Evolutionary conservation across 2,113 vertebrate genomes (phyloP), one percentile per base, ranked within the genome.

Genomic region (Agelaius tricolor): DNA sequence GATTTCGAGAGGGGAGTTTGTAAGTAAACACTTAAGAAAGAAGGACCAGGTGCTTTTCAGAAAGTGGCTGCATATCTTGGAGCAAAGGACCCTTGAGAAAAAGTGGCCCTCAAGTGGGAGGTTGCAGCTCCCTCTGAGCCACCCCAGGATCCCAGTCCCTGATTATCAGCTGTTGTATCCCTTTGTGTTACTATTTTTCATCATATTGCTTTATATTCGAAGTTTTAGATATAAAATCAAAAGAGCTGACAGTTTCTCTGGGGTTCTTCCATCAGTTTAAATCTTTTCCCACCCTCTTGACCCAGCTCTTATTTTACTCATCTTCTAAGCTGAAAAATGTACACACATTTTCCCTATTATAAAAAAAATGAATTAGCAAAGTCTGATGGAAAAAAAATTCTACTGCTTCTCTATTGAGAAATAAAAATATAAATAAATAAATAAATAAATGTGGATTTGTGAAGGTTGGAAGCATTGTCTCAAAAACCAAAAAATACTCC

Each of bases 61-160:
- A 44, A 41, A 2, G 20, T 9, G 21, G 22, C 11, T 1, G 0
- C 4, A 9, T 2, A 21, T 4, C 52, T n/a, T 7, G 27, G 46
- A 69, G 67, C 24, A 44, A 37, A 82, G 22, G 19, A 30, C 2
- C 18, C 59, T 52, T 33, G 3, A 51, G 41, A 84, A 89, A 75
- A 63, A 1, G 11, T 4, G 23, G 15, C 33, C 22, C 46, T 69
- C 5, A 3, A 13, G 5, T 21, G 58, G 35, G 27, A 51, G 5
- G 11, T 46, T 23, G 46, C 43, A 41, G 4, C 10, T 61, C 46
- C 15, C 33, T 47, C 47, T 2, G 30, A 69, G 30, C 27, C 16
- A 57, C 52, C 21, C 44, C 47, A 21, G 16, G n/a, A 55, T 15
- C 33, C 28, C 5, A 19, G 9, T 19, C 35, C 13, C 23, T 24